phyloP scores from a whole-genome alignment of 2,888 invertebrate species.

The Melanostoma scalare region DNA sequence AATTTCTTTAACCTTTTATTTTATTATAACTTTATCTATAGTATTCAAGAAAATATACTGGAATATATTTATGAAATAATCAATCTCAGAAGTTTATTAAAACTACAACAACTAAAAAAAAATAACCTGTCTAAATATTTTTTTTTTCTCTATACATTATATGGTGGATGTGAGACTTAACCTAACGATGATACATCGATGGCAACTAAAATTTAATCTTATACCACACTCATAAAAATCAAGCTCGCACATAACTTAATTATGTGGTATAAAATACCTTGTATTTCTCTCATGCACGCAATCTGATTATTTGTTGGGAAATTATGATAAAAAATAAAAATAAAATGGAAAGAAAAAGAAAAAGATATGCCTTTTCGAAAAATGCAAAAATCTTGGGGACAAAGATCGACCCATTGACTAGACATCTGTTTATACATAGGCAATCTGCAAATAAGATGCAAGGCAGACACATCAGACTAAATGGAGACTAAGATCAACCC shows the following conservation, averaged over 20 bases:
- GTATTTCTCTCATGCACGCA: too few species aligned
- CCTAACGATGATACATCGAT: constrained; percentile 8
- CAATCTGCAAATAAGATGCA: not conserved
- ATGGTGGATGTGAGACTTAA: constrained; percentile 4
- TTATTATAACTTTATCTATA: not conserved
- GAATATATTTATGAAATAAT: not conserved
- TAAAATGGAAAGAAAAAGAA: not conserved
- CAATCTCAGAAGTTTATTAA: not conserved
- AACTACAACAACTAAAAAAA: not conserved
- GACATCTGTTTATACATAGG: not conserved
- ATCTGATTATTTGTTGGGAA: not conserved
- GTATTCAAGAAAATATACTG: constrained; percentile 6
- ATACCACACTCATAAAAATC: not conserved
- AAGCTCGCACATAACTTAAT: not conserved
- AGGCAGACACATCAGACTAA: constrained; percentile 13
- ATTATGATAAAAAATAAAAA: not conserved
- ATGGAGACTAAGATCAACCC: constrained; percentile 3
- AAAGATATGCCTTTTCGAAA: not conserved
- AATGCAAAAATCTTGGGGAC: not conserved
- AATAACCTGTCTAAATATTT: not conserved
- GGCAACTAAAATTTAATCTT: not conserved
- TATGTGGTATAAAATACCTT: not conserved
- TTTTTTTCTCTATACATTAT: not conserved
- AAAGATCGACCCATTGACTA: constrained; percentile 2
- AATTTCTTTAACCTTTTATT: not conserved